Evolutionary conservation across 2,797 vertebrate genomes (phyloP).

Genomic region (Bucorvus abyssinicus): DNA sequence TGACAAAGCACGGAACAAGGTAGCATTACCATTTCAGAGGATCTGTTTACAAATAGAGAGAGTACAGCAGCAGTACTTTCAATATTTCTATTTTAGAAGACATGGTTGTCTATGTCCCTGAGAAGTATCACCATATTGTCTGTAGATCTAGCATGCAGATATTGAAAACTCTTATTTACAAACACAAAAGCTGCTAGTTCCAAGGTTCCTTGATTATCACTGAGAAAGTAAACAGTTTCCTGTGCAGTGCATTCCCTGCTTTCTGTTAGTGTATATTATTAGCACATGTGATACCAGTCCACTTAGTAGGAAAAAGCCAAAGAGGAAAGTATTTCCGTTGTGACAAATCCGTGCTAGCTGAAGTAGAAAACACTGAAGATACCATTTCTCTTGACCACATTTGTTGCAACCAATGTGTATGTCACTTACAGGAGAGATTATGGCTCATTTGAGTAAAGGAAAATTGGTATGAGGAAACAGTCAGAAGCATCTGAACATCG

Average conservation of each 20-base stretch:
- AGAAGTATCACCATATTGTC: background rate
- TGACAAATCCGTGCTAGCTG: background rate
- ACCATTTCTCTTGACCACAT: background rate
- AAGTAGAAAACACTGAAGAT: background rate
- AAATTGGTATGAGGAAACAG: background rate
- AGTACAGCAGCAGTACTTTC: background rate
- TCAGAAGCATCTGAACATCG: background rate
- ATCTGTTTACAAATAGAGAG: background rate
- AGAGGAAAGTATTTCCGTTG: background rate
- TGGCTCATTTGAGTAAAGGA: background rate
- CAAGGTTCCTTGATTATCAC: background rate
- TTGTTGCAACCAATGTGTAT: background rate
- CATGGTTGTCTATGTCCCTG: background rate
- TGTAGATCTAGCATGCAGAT: background rate
- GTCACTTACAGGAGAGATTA: background rate
- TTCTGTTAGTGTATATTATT: background rate
- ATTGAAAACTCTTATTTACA: background rate
- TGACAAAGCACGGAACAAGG: background rate
- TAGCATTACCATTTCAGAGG: background rate
- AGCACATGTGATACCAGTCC: background rate
- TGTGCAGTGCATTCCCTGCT: background rate
- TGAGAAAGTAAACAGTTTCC: background rate
- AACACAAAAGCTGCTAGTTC: background rate
- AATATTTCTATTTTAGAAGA: background rate
- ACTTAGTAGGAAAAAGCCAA: background rate